Evolutionary conservation across 1,140 invertebrate genomes (phyloP).

Genomic region (Teleopsis dalmanni): DNA sequence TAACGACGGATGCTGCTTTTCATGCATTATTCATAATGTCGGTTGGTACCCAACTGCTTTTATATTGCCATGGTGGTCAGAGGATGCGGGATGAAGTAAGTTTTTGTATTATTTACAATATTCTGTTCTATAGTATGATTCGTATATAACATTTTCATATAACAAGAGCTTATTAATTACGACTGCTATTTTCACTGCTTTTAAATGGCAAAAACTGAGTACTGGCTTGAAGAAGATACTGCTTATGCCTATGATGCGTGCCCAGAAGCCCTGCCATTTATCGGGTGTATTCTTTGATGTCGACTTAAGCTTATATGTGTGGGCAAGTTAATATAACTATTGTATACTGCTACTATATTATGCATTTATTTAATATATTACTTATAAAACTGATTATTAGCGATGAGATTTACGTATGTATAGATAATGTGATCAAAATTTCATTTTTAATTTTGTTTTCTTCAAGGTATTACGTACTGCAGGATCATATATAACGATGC

Average conservation of each 20-base stretch:
- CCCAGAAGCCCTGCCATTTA: slow-evolving; percentile 15
- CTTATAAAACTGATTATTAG: background rate
- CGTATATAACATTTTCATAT: background rate
- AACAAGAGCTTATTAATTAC: background rate
- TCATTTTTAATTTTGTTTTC: background rate
- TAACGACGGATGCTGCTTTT: slow-evolving; percentile 18
- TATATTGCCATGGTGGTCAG: slow-evolving; percentile 22
- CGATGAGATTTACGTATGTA: too few species aligned
- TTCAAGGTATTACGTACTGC: slow-evolving; percentile 17
- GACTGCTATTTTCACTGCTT: background rate
- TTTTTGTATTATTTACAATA: background rate
- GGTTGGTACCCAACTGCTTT: slow-evolving; percentile 16
- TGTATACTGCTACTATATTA: too few species aligned
- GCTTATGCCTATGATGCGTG: slow-evolving; percentile 18
- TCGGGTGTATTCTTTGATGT: slow-evolving; percentile 20
- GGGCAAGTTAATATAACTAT: slow-evolving; percentile 13
- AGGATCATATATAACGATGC: slow-evolving; percentile 19
- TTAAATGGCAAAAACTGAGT: slow-evolving; percentile 14
- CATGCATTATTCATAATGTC: slow-evolving; percentile 18
- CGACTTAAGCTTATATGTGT: slow-evolving; percentile 20
- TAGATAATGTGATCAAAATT: too few species aligned
- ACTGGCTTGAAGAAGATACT: slow-evolving; percentile 10
- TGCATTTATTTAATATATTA: background rate
- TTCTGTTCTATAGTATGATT: background rate
- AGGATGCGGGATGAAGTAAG: slow-evolving; percentile 18